These are phyloP conservation scores for Scortum barcoo DNA, from an alignment of 2,113 vertebrate species.

Conservation along the genomic window DNA sequence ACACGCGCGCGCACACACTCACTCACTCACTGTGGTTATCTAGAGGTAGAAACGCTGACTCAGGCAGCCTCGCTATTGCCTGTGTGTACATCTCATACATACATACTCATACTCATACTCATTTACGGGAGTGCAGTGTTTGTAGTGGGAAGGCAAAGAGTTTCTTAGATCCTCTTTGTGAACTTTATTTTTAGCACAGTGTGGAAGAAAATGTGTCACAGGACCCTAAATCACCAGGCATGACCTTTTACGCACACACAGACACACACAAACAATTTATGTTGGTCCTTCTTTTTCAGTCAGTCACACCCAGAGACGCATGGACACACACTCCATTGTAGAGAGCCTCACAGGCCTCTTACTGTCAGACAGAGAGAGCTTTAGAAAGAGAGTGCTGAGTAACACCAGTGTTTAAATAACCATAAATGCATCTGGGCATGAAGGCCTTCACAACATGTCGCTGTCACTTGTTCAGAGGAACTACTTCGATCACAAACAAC, in stretches of 20 bases:
- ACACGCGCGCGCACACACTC: not conserved
- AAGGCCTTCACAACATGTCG: constrained; percentile 60
- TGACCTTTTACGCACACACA: constrained; percentile 43
- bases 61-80: constrained; percentile 3
- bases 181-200: constrained; percentile 67
- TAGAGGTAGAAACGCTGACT: constrained; percentile 63
- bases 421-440: constrained; percentile 63
- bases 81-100: constrained; percentile 26
- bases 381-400: constrained; percentile 72
- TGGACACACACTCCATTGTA: constrained; percentile 67
- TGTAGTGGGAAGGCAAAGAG: constrained; percentile 37
- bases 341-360: constrained; percentile 64
- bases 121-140: constrained; percentile 41
- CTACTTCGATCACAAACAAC: constrained; percentile 1
- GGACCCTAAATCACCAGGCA: constrained; percentile 62
- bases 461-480: constrained; percentile 46
- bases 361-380: constrained; percentile 68
- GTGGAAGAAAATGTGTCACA: constrained; percentile 65
- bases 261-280: constrained; percentile 52
- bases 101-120: too few relatives aligned
- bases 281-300: constrained; percentile 30
- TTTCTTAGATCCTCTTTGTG: constrained; percentile 61
- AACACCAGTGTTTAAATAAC: constrained; percentile 72
- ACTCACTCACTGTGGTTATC: not conserved
- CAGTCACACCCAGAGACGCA: constrained; percentile 44